Conservation (phyloP, 2,113 vertebrate species). For the Hippocampus barbouri region DNA sequence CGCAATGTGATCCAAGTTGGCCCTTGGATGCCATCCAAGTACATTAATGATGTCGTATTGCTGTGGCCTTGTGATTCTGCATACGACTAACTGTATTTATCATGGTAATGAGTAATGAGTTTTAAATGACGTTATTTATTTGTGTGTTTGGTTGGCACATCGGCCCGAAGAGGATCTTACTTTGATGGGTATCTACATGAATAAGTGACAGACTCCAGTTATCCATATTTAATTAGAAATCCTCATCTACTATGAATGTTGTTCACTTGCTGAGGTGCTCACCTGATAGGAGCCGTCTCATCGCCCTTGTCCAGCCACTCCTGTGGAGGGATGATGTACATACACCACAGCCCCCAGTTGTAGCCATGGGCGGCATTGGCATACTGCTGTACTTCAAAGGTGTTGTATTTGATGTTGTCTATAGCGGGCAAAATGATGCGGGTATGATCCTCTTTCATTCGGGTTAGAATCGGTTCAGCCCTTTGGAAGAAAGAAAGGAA, state of each 20-base stretch:
- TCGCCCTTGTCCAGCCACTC: slow-evolving; percentile 96
- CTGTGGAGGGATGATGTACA: slow-evolving; percentile 95
- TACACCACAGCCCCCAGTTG: slow-evolving; percentile 99
- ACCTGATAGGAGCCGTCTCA: slow-evolving; percentile 96
- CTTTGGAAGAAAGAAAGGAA: slow-evolving; percentile 57
- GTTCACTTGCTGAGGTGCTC: slow-evolving; percentile 38
- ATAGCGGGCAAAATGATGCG: slow-evolving; percentile 92
- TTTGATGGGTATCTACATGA: slow-evolving; percentile 55
- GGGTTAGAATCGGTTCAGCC: slow-evolving; percentile 85
- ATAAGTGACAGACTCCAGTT: slow-evolving; percentile 54
- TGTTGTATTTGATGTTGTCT: slow-evolving; percentile 97
- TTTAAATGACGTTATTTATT: slow-evolving; percentile 31
- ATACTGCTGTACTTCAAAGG: slow-evolving; percentile 95
- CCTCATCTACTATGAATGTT: slow-evolving; percentile 59
- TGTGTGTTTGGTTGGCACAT: slow-evolving; percentile 25
- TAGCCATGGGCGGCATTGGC: slow-evolving; percentile 95
- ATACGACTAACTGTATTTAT: slow-evolving; percentile 52
- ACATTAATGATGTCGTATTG: slow-evolving; percentile 33
- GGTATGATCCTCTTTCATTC: slow-evolving; percentile 88
- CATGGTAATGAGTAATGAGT: slow-evolving; percentile 43
- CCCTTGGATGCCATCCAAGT: slow-evolving; percentile 29
- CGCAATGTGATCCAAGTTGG: slow-evolving; percentile 18
- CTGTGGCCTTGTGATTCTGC: slow-evolving; percentile 34
- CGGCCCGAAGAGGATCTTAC: slow-evolving; percentile 15
- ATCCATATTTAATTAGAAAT: slow-evolving; percentile 69